Evolutionary conservation across 2,113 vertebrate genomes (phyloP), one percentile per base, ranked within the genome.

Genomic region (Charadrius vociferus): DNA sequence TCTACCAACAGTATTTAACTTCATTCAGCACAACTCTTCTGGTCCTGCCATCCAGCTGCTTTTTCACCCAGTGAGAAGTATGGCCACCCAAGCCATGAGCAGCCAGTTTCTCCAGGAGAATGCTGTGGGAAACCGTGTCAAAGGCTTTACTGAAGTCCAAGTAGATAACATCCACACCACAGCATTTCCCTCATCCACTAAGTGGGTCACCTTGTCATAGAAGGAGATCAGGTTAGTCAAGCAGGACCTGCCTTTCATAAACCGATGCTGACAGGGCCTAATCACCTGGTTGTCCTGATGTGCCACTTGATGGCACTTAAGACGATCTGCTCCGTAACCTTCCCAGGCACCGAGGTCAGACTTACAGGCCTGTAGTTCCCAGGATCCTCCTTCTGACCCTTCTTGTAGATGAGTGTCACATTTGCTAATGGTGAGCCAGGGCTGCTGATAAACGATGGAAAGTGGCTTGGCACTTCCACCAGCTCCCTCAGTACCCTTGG

Each of bases 21-120:
- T 30, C 39, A 16, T 53, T 52, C 26, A 50, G 23, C 19, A 21
- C 15, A 20, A 26, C 9, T 30, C 4, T 12, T 15, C 53, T 11
- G 19, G 34, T 15, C 29, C 10, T 5, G 43, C 10, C 7, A 49
- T 12, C 7, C 22, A 59, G 22, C 8, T 5, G 41, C 5, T 4
- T 18, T 81, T 70, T 75, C 41, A 59, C 13, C 15, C 45, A 37
- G 16, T 1, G 6, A 58, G 41, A 7, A n/a, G 6, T 55, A 16
- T 3, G 4, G 2, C 5, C 1, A 1, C 63, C 43, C 18, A 70
- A 92, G 15, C 21, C 79, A 39, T 0, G 1, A 56, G 14, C 24
- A 41, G 29, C 12, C 23, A 66, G 27, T 72, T 67, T 39, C n/a
- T 86, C 17, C 20, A 50, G n/a, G 52, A 71, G 18, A 50, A n/a